Base-by-base conservation (phyloP, 2,113 vertebrate species). In the Aythya baeri region DNA sequence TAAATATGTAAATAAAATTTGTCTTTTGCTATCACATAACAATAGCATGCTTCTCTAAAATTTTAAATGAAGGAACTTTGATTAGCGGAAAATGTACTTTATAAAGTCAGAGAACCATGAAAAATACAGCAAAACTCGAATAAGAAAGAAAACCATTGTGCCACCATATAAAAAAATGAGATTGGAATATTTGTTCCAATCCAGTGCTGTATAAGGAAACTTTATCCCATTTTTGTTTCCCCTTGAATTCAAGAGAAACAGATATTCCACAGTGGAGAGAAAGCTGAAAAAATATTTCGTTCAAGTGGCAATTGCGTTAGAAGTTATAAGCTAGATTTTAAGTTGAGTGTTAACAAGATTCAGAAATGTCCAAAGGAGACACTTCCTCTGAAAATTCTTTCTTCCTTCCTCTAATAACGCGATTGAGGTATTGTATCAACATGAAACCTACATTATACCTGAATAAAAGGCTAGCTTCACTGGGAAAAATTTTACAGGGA, bases 11-110 rank as follows among this genome's bases (percentile, higher is more conserved):
- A 49, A 49, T 49, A 49, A 34, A 1, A 2, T 22, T 77, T 7
- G 3, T 26, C 44, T 46, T 21, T 41, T 14, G 6, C 14, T 29
- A 6, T 29, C 25, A 74, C 12, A 36, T 63, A 83, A 73, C 13
- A 87, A 57, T 36, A 21, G 3, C 15, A 68, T 6, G 23, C 4
- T 1, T 9, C 5, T 61, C 11, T 65, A n/a, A 73, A 0, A 0
- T 68, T 46, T 43, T 65, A 68, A 59, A 73, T 87, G n/a, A 55
- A 87, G 26, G 5, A 86, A 61, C 15, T 31, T 83, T 83, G 3
- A 72, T 62, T n/a, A 11, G 27, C 4, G 15, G 6, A 1, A 70
- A 75, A 52, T 29, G 29, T 29, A 5, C 20, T 34, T 50, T 44
- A 78, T 61, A 88, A 58, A 11, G 10, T 59, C 18, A 58, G n/a